Evolutionary conservation across 2,797 vertebrate species (phyloP), one percentile per base, ranked within the genome.

Genomic region (Myioborus melanocephalus): DNA sequence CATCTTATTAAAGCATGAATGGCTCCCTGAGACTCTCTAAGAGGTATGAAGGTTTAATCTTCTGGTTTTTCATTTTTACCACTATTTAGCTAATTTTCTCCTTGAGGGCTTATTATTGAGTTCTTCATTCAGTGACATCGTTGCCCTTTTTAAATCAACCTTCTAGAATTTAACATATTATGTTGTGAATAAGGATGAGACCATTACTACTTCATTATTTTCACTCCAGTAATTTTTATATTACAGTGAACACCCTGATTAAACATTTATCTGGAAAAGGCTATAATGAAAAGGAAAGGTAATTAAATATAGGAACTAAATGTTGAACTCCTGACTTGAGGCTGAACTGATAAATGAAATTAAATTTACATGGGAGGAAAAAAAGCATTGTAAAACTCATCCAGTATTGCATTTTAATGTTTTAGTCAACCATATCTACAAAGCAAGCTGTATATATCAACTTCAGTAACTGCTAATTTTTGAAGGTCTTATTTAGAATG

Each of bases 261-360:
- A 92, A 92, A 80, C 61, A 60, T 94, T 72, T 90, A 68, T 78
- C 89, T 94, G 82, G 66, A 68, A 90, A 84, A 89, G 41, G 44
- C 78, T 14, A 24, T 24, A 63, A 81, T 89, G 83, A 84, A 92
- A 83, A 73, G 57, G 80, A 94, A 93, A 44, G 0, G 0, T 95
- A 77, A 93, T 95, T 89, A 96, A 92, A 89, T 93, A 64, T 39
- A 66, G 71, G 70, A 85, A 64, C 77, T 92, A 94, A 97, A 83
- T 89, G 84, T 41, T 84, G 56, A 90, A 89, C 73, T 90, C 73
- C 49, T 80, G 68, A 89, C 75, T 90, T 73, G 50, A 79, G 46
- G 66, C 80, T 89, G 83, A 82, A 88, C 86, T 83, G 86, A 90
- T 92, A 94, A 95, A 90, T 80, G 52, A 89, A 95, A 90, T 94